Conservation (phyloP, 2,113 vertebrate genomes). For the Paratilapia polleni region DNA sequence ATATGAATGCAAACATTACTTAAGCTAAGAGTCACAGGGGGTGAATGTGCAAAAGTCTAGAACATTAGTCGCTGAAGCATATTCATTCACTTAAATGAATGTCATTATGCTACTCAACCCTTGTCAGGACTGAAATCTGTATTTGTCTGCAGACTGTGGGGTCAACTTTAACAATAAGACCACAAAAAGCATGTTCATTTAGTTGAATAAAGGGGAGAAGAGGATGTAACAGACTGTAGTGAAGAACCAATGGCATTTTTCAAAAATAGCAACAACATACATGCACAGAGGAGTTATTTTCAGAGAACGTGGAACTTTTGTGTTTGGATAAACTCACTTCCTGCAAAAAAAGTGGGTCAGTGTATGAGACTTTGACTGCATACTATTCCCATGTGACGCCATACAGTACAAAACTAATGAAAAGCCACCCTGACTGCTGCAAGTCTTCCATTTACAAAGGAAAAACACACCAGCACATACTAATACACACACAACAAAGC, state of each 20-base stretch:
- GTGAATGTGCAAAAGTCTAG: not conserved
- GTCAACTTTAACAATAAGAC: not conserved
- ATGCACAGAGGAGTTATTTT: conserved; percentile 18
- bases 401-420: conserved; percentile 19
- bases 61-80: not conserved
- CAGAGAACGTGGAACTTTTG: conserved; percentile 26
- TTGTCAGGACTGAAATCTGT: not conserved
- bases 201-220: not conserved
- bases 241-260: not conserved
- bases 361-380: conserved; percentile 1
- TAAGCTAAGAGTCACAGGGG: not conserved
- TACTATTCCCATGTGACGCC: conserved; percentile 21
- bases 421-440: conserved; percentile 3
- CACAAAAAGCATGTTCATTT: not conserved
- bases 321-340: conserved; percentile 58
- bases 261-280: conserved; percentile 9
- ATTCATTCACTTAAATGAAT: not conserved
- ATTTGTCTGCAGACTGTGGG: not conserved
- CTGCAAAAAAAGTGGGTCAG: conserved; percentile 58
- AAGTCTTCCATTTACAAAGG: conserved; percentile 8
- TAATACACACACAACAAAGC: not conserved
- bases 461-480: not conserved
- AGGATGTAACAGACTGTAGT: not conserved
- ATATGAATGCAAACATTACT: conserved; percentile 1
- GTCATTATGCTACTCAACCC: not conserved